Conservation (phyloP, 2,797 vertebrate genomes). For the Forpus xanthops region DNA sequence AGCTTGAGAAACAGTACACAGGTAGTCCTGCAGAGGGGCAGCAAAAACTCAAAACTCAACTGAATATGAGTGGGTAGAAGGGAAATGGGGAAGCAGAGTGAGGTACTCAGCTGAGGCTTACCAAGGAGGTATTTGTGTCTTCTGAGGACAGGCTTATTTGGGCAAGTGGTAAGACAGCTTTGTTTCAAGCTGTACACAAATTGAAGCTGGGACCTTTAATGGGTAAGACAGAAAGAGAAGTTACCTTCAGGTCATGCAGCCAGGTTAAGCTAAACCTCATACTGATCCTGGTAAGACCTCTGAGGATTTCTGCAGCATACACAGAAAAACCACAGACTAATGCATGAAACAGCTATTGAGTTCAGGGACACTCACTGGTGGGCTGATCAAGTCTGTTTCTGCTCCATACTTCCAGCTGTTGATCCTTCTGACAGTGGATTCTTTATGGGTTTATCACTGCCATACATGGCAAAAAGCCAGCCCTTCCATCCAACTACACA, state of each 20-base stretch:
- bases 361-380: background rate
- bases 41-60: background rate
- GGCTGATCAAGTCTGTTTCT: background rate
- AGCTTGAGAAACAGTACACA: background rate
- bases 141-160: background rate
- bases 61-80: background rate
- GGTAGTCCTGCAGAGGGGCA: background rate
- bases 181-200: background rate
- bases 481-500: background rate
- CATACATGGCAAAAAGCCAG: background rate
- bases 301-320: background rate
- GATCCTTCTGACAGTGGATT: background rate
- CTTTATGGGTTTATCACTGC: conserved; percentile 17
- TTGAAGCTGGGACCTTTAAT: background rate
- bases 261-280: background rate
- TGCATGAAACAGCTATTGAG: background rate
- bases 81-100: background rate
- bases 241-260: background rate
- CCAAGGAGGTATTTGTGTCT: background rate
- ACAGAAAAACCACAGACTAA: background rate
- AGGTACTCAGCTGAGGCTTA: background rate
- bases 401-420: background rate
- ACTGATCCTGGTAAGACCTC: background rate
- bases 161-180: background rate
- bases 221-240: background rate